These are phyloP conservation scores for Nomada fabriciana DNA, from an alignment of 2,888 invertebrate species.

Conservation along the genomic window DNA sequence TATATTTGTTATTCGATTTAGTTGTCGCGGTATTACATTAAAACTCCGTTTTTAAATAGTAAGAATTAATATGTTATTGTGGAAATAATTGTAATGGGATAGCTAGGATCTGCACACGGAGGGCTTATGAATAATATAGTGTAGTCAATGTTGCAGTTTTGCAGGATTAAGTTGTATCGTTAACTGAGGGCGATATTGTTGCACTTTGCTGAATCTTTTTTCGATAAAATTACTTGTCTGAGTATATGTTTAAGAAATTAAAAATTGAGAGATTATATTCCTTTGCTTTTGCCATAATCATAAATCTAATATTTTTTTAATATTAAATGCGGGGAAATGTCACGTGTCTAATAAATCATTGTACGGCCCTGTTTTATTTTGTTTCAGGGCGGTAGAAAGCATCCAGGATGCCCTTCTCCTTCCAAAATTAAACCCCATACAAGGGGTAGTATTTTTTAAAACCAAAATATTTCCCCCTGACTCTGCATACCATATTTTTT, in stretches of 20 bases:
- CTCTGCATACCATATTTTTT: constrained; percentile 7
- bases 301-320: neutral
- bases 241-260: neutral
- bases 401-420: constrained; percentile 14
- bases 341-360: neutral
- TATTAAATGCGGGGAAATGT: neutral
- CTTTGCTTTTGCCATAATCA: neutral
- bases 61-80: neutral
- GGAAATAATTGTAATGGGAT: neutral
- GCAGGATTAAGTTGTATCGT: neutral
- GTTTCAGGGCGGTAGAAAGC: constrained; percentile 36
- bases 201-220: neutral
- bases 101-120: neutral
- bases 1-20: too few relatives aligned
- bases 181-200: neutral
- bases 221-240: neutral
- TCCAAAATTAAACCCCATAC: constrained; percentile 21
- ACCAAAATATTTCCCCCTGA: constrained; percentile 12
- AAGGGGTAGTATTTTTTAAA: constrained; percentile 21
- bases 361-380: constrained; percentile 48
- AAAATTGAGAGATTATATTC: neutral
- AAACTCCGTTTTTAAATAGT: neutral
- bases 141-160: neutral
- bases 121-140: neutral
- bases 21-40: neutral